Evolutionary conservation across 2,888 invertebrate genomes (phyloP).

Genomic region (Thelaira solivaga): DNA sequence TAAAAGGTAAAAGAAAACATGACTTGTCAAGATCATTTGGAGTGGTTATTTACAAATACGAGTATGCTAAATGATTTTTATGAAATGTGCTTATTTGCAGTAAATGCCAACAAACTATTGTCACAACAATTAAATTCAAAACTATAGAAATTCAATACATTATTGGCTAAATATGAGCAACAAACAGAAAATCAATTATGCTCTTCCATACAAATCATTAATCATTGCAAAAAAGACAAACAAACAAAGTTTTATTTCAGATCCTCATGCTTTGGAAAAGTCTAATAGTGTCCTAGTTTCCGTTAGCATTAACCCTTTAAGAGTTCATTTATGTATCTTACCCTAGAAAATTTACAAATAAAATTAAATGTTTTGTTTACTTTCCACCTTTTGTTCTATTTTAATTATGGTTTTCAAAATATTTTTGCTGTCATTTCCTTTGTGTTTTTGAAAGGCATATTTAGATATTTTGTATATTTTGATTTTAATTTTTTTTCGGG

Average conservation of each 20-base stretch:
- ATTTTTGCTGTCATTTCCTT: not conserved
- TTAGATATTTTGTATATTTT: conserved; percentile 3
- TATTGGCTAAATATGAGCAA: conserved; percentile 34
- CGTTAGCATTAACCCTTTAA: conserved; percentile 23
- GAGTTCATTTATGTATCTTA: not conserved
- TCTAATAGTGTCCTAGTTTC: not conserved
- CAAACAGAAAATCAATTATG: not conserved
- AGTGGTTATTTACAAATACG: conserved; percentile 34
- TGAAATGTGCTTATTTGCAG: not conserved
- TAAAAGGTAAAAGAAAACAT: not conserved
- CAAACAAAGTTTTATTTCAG: not conserved
- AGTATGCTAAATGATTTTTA: conserved; percentile 41
- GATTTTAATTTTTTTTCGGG: not conserved
- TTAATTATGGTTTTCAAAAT: conserved; percentile 33
- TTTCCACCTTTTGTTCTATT: conserved; percentile 8
- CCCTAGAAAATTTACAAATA: not conserved
- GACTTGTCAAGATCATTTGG: conserved; percentile 13
- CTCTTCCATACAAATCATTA: conserved; percentile 6
- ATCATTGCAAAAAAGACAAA: not conserved
- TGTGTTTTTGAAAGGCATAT: conserved; percentile 18
- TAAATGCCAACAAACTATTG: conserved; percentile 10
- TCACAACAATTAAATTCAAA: conserved; percentile 29
- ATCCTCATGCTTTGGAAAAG: not conserved
- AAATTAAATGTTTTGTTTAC: not conserved
- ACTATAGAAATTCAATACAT: conserved; percentile 6